phyloP scores from a whole-genome alignment of 35 echinoderm and acorn worm species.

The Chiridota heheva region DNA sequence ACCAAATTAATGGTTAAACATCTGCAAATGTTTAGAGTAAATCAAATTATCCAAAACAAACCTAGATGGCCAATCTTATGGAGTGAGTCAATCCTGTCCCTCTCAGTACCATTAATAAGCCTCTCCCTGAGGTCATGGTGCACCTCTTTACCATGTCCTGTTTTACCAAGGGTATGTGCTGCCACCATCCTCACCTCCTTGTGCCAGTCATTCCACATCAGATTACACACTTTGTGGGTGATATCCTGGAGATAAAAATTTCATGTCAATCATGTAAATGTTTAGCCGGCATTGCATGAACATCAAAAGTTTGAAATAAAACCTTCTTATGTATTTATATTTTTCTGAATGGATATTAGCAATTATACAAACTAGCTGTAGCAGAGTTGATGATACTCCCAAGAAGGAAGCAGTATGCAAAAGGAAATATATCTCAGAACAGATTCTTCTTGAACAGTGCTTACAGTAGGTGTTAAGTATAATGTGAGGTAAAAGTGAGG shows the following conservation, averaged over 20 bases:
- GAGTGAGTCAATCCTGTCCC: conserved; percentile 86
- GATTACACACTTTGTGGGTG: conserved; percentile 84
- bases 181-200: conserved; percentile 81
- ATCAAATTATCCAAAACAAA: no score
- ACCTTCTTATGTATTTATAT: no score
- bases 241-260: conserved; percentile 67
- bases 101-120: conserved; percentile 68
- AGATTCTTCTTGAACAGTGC: no score
- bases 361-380: background rate
- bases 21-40: no score
- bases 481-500: no score
- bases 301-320: no score
- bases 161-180: conserved; percentile 91
- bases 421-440: no score
- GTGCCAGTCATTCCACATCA: conserved; percentile 99
- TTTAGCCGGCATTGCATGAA: no score
- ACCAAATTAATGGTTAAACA: no score
- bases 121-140: conserved; percentile 87
- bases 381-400: no score
- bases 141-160: conserved; percentile 93
- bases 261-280: background rate
- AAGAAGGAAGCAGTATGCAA: no score
- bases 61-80: conserved; percentile 95
- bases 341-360: background rate
- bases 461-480: no score